Percentiles rank a stretch among this genome's conserved stretches.
phyloP scores from a whole-genome alignment of 2,113 vertebrate species.

The Oreochromis tanganicae region DNA sequence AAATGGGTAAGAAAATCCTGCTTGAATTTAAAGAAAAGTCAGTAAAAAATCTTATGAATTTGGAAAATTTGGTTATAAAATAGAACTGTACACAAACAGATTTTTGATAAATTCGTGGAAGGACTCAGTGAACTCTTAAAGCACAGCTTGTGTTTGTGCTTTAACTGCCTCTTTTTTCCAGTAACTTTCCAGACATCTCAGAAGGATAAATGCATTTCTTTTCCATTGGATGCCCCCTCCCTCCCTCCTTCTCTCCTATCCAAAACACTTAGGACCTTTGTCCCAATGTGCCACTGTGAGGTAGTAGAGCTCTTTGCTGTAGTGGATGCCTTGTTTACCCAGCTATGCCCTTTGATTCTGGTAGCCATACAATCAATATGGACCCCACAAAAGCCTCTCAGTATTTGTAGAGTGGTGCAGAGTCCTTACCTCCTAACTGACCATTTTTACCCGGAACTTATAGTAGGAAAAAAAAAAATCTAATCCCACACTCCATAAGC shows the following conservation, averaged over 20 bases:
- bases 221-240: background rate
- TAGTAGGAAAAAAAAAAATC: background rate
- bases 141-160: background rate
- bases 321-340: background rate
- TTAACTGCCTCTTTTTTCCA: background rate
- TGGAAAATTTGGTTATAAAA: background rate
- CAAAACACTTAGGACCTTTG: background rate
- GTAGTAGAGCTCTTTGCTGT: constrained; percentile 23
- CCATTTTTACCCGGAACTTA: background rate
- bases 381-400: background rate
- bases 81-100: background rate
- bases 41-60: background rate
- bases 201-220: background rate
- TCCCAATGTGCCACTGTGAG: constrained; percentile 34
- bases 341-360: background rate
- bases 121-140: background rate
- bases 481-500: background rate
- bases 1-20: background rate
- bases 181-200: background rate
- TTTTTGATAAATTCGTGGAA: background rate
- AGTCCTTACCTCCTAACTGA: background rate
- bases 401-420: background rate
- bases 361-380: background rate
- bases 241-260: background rate
- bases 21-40: background rate